Base-by-base conservation (phyloP, 2,888 invertebrate species). In the Erynnis tages region DNA sequence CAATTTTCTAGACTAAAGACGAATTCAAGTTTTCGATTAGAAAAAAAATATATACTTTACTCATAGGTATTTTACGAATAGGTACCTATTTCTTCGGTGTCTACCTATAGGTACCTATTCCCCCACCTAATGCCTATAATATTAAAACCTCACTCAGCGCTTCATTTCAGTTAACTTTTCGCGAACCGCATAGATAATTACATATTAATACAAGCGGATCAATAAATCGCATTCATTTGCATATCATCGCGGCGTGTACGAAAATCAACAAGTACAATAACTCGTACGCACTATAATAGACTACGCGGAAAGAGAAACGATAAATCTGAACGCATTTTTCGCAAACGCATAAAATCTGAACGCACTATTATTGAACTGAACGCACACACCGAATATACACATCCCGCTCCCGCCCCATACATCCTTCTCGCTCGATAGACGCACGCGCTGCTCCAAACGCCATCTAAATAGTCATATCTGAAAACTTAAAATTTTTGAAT, bases 271-370 rank as follows among this genome's bases (percentile, higher is more conserved):
- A 57, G 44, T 48, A 57, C 56, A 56, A 58, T 53, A 54, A 55
- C 56, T 57, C 55, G 46, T 40, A 38, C 70, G 66, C 67, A 69
- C 73, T 66, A 70, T 79, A 81, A 79, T 80, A 78, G 78, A 79
- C 73, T 76, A 79, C 77, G 76, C 75, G 78, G 79, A 80, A 82
- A 79, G 74, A 72, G 69, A 72, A 73, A 73, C 77, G 69, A 87
- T 84, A 83, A 85, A 84, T 83, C 81, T 67, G 70, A 68, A 69
- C 73, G 78, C 81, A 82, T 86, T 87, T 87, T 87, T 84, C 83
- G 71, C 81, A 77, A 85, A 87, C 86, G 84, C 85, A 86, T 84
- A 83, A 84, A 83, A 85, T 82, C 76, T 68, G 63, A 78, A 83
- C 82, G 82, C 82, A 79, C 73, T 80, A 80, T 83, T 81, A 82